Percentiles rank a stretch among this genome's conserved stretches.
Evolutionary conservation across 2,888 invertebrate species (phyloP).

Genomic region (Cataglyphis livida): DNA sequence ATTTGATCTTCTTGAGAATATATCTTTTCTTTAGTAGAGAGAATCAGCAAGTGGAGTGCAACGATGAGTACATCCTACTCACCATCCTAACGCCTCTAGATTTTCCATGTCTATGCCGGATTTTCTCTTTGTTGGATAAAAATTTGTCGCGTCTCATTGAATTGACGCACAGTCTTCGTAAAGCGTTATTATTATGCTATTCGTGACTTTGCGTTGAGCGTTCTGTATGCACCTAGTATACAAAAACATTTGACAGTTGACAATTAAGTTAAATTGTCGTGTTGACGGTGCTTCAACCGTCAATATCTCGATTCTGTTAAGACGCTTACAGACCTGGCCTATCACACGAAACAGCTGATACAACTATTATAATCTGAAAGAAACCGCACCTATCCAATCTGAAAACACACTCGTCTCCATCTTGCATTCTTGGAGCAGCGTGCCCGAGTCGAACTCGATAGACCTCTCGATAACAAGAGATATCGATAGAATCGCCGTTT

Average conservation of each 20-base stretch:
- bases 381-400: slow-evolving; percentile 74
- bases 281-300: not conserved
- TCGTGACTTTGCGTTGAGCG: slow-evolving; percentile 42
- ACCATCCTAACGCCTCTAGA: slow-evolving; percentile 90
- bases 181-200: not conserved
- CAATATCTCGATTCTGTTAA: not conserved
- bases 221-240: slow-evolving; percentile 55
- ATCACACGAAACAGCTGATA: not conserved
- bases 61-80: slow-evolving; percentile 77
- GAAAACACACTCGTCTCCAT: slow-evolving; percentile 69
- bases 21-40: not conserved
- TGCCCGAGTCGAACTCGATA: slow-evolving; percentile 25
- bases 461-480: not conserved
- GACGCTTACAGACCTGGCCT: not conserved
- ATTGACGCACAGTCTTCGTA: not conserved
- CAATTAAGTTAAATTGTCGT: slow-evolving; percentile 37
- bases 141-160: not conserved
- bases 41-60: not conserved
- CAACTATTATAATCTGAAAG: not conserved
- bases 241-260: slow-evolving; percentile 74
- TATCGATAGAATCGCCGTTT: not conserved
- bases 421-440: slow-evolving; percentile 65
- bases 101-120: slow-evolving; percentile 85
- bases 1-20: slow-evolving; percentile 15
- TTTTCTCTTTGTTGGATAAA: slow-evolving; percentile 56